phyloP scores from a whole-genome alignment of 2,888 invertebrate genomes.

The Cryptocephalus primarius region DNA sequence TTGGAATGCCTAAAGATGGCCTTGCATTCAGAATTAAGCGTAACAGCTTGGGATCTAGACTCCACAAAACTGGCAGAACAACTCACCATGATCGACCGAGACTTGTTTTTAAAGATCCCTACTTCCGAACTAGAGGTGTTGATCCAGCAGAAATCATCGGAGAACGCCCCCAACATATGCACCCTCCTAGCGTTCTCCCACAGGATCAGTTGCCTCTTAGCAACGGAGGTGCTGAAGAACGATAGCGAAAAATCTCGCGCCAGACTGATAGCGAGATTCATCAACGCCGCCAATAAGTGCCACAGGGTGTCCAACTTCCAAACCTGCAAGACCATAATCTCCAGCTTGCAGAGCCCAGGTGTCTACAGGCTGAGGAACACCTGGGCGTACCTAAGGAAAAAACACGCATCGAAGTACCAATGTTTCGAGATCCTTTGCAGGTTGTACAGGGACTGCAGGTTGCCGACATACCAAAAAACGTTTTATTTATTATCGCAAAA shows the following conservation, averaged over 20 bases:
- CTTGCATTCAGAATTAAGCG: slow-evolving; percentile 32
- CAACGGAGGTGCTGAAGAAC: slow-evolving; percentile 39
- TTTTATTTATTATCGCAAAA: slow-evolving; percentile 34
- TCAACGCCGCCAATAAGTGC: slow-evolving; percentile 44
- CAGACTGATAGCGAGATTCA: slow-evolving; percentile 42
- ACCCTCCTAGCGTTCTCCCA: slow-evolving; percentile 44
- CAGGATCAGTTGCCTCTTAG: slow-evolving; percentile 40
- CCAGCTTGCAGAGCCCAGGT: slow-evolving; percentile 43
- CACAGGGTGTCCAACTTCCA: slow-evolving; percentile 42
- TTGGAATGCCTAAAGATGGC: slow-evolving; percentile 33
- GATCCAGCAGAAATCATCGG: slow-evolving; percentile 36
- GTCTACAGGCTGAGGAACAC: slow-evolving; percentile 40
- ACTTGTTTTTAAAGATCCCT: slow-evolving; percentile 41
- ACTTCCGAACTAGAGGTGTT: slow-evolving; percentile 36
- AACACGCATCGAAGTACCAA: slow-evolving; percentile 43
- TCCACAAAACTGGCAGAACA: slow-evolving; percentile 42
- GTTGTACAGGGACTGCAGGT: slow-evolving; percentile 37
- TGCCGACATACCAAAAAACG: slow-evolving; percentile 33
- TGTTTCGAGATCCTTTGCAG: slow-evolving; percentile 39
- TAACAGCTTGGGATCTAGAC: slow-evolving; percentile 44
- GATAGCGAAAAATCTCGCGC: slow-evolving; percentile 38
- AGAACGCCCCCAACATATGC: slow-evolving; percentile 41
- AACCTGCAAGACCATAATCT: slow-evolving; percentile 41
- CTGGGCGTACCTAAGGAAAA: slow-evolving; percentile 41
- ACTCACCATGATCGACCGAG: slow-evolving; percentile 43